Base-by-base conservation (phyloP, 1,140 invertebrate genomes). In the Homarus americanus region DNA sequence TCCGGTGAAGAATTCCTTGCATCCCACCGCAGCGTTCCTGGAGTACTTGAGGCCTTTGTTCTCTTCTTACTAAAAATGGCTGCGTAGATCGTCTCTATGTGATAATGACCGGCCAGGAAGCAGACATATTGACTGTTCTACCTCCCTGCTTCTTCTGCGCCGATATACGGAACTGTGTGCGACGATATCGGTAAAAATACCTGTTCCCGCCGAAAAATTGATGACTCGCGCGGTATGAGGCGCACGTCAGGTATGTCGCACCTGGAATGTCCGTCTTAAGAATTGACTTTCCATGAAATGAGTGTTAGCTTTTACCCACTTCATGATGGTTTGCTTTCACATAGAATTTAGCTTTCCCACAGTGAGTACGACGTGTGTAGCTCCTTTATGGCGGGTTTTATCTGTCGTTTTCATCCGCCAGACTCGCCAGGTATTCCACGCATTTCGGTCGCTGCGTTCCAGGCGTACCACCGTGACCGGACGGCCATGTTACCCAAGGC, bases 401-500 rank as follows among this genome's bases (percentile, higher is more conserved):
- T 90, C 87, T 76, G 66, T 90, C 66, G 79, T 90, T 90, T 75
- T 90, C 87, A 90, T 90, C 87, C 79, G 24, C n/a, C n/a, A 90
- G 87, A 80, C 79, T 28, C 80, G 87, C 87, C 87, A 83, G 80
- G 87, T 90, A 90, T 90, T 90, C 87, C 79, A 90, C 66, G 87
- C 87, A 90, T 82, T 90, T 82, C 80, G 79, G 82, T 28, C 79
- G 79, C 72, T n/a, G 87, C 87, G 87, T 90, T 90, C 87, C 87
- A 76, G 69, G 87, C 87, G 87, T 83, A 83, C 87, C 87, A 90
- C 79, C 87, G 87, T 90, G 87, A 90, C 87, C 87, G 80, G 87
- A 73, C 87, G 66, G 87, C 87, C 87, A 76, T 90, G 87, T 90
- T 82, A 69, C 87, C 72, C 87, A 90, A 72, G 87, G 87, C 87